These are phyloP conservation scores for Miltochrista miniata DNA, from an alignment of 2,888 invertebrate species.

Conservation along the genomic window DNA sequence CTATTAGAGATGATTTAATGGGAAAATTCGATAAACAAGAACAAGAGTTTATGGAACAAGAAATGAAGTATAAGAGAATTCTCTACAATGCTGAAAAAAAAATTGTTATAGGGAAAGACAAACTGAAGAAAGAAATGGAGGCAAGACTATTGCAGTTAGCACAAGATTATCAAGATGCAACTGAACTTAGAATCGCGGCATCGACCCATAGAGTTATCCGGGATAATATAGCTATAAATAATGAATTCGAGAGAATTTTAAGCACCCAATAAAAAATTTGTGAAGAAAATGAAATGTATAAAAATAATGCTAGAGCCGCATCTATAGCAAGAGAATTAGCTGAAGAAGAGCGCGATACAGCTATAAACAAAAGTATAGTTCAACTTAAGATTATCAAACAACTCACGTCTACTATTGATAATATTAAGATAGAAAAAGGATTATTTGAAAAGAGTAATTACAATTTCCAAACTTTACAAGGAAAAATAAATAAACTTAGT, in stretches of 20 bases:
- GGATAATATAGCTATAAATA: conserved; percentile 92
- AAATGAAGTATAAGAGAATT: conserved; percentile 88
- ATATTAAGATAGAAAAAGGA: conserved; percentile 75
- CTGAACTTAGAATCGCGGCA: conserved; percentile 93
- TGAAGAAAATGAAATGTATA: conserved; percentile 84
- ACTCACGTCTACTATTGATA: conserved; percentile 83
- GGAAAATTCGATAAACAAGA: conserved; percentile 92
- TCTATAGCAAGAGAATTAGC: conserved; percentile 82
- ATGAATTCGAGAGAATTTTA: conserved; percentile 88
- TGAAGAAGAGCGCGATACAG: conserved; percentile 85
- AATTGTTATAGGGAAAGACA: conserved; percentile 90
- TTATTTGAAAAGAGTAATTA: conserved; percentile 64
- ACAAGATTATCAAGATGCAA: conserved; percentile 93
- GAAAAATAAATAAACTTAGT: conserved; percentile 60
- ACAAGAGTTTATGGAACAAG: conserved; percentile 88
- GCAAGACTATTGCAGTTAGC: conserved; percentile 90
- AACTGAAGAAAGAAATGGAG: conserved; percentile 94
- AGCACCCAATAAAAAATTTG: conserved; percentile 85
- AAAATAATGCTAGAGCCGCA: conserved; percentile 81
- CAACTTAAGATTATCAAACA: conserved; percentile 87
- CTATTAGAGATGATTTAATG: conserved; percentile 92
- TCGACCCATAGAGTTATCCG: conserved; percentile 93
- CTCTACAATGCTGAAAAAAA: conserved; percentile 91
- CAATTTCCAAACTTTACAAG: conserved; percentile 64
- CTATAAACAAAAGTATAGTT: conserved; percentile 83